Base-by-base conservation (phyloP, 2,113 vertebrate species). In the Ptyas mucosa region DNA sequence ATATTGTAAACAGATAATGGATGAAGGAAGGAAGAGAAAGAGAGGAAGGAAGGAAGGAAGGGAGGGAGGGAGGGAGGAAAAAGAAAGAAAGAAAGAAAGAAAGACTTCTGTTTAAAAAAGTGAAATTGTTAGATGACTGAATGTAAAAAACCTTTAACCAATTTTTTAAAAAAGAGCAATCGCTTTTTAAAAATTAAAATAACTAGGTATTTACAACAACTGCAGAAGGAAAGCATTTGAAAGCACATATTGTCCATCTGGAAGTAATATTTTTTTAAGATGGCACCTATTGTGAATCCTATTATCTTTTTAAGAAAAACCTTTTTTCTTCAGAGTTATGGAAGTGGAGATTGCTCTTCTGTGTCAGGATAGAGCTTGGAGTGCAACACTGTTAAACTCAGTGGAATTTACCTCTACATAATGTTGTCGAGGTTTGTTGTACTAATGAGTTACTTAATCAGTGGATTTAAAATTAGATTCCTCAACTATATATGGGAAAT, bases 61-160 rank as follows among this genome's bases (percentile, higher is more conserved):
- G 2, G 8, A 57, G 6, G 2, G 8, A 58, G 7, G 2, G 9
- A 24, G 7, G 3, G 24, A 24, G 7, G n/a, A n/a, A n/a, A 2
- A 58, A 24, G 7, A 9, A 58, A 26, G 2, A 10, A 58, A 26
- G 8, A 11, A 61, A 24, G 23, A 24, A 61, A 29, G 9, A 12
- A 64, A 64, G 10, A 12, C 3, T 11, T 57, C 57, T 26, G 23
- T 58, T 64, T 64, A 5, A 69, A n/a, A 69, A 69, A 39, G 75
- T 81, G 18, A 81, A 81, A 81, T 39, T 81, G 75, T 81, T 81
- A 81, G 75, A 21, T 39, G 34, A 39, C 18, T 81, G 34, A 34
- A 81, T 39, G 2, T 39, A 20, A 43, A 81, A 39, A 39, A 20
- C 69, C 8, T 39, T 49, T 49, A 87, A 26, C 46, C 46, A 26